Percentiles rank a stretch among this genome's conserved stretches.
Evolutionary conservation across 2,888 invertebrate genomes (phyloP).

Genomic region (Hirtodrosophila trivittata): DNA sequence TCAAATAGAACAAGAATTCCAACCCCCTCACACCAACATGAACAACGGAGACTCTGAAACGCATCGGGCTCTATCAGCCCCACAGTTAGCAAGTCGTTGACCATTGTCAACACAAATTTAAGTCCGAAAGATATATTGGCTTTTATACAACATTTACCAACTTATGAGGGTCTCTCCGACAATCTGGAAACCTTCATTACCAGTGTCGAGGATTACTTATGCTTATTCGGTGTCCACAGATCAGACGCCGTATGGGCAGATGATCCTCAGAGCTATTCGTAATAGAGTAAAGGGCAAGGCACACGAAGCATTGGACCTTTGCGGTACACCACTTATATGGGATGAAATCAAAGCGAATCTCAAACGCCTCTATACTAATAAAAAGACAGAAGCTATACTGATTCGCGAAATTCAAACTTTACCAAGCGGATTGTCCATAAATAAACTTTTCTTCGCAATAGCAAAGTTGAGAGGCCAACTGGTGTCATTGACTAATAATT

Average conservation of each 20-base stretch:
- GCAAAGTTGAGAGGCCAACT: constrained; percentile 11
- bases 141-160: constrained; percentile 4
- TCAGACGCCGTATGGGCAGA: constrained; percentile 5
- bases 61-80: constrained; percentile 13
- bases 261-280: constrained; percentile 9
- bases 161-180: constrained; percentile 3
- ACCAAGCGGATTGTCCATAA: constrained; percentile 10
- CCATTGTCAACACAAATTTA: constrained; percentile 7
- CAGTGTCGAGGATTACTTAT: constrained; percentile 11
- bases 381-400: constrained; percentile 18
- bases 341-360: constrained; percentile 19
- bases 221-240: constrained; percentile 9
- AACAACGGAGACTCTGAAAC: constrained; percentile 17
- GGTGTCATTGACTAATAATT: constrained; percentile 11
- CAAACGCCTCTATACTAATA: constrained; percentile 12
- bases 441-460: constrained; percentile 8
- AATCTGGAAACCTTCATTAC: constrained; percentile 10
- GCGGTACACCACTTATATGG: constrained; percentile 15
- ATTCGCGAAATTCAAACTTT: constrained; percentile 14
- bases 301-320: constrained; percentile 12
- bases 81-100: constrained; percentile 16
- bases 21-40: neutral
- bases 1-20: neutral
- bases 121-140: constrained; percentile 1
- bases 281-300: constrained; percentile 17